These are phyloP conservation scores for Tragelaphus buxtoni DNA, from an alignment of 2,113 vertebrate genomes.

Conservation along the genomic window DNA sequence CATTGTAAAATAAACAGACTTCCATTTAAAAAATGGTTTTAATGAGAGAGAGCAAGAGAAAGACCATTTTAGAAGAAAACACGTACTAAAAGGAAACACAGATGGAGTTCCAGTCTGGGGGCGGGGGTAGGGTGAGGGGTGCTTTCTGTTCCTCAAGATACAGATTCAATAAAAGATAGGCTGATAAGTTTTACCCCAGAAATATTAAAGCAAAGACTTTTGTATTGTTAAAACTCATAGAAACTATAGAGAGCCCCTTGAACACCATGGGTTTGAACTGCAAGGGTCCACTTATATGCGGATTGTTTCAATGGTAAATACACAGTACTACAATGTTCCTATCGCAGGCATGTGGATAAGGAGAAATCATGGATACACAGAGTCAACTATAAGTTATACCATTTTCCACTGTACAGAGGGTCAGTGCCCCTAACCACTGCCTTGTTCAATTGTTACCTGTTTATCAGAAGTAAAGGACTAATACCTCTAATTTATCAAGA, in stretches of 20 bases:
- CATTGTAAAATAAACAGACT: background rate
- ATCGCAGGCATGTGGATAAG: background rate
- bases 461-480: background rate
- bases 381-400: background rate
- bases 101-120: background rate
- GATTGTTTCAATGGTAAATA: background rate
- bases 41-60: background rate
- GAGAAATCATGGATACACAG: background rate
- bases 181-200: background rate
- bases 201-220: slow-evolving; percentile 6
- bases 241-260: background rate
- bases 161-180: background rate
- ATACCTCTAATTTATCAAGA: background rate
- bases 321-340: background rate
- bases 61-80: background rate
- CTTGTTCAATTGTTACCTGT: background rate
- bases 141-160: background rate
- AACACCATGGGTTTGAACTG: background rate
- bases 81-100: background rate
- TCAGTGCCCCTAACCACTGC: background rate
- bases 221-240: background rate
- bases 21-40: background rate
- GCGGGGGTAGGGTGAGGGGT: background rate
- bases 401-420: background rate
- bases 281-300: background rate